Base-by-base conservation (phyloP, 2,113 vertebrate species). In the Neodontobutis hainanensis region DNA sequence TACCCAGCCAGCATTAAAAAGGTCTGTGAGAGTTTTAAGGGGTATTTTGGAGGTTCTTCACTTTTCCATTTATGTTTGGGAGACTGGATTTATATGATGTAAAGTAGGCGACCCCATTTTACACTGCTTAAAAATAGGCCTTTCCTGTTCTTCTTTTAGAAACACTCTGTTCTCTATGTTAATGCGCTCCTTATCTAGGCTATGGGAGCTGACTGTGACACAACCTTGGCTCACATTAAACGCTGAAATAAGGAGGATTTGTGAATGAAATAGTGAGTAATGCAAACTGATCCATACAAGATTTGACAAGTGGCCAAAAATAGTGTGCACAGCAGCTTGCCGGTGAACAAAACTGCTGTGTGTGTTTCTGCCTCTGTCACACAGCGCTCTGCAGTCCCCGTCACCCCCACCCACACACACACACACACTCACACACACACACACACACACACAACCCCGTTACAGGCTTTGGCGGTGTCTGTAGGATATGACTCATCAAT, bases 401-500 rank as follows among this genome's bases (percentile, higher is more conserved):
- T 64, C 55, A 75, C 75, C 65, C 84, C 87, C 84, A n/a, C n/a
- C 82, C 80, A 48, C 38, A 40, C 38, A 40, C 38, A 40, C 38
- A 40, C 38, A 40, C 38, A 40, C 38, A n/a, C 75, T 63, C 84
- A 87, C 84, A 81, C 80, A 45, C 65, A n/a, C n/a, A n/a, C 84
- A 87, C 84, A 82, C 80, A 48, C 55, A 75, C 75, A 68, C 84
- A 87, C 84, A 82, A 78, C 46, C 86, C 84, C 76, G 15, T 66
- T 65, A 80, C 65, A 7, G 59, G 35, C 73, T 71, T 68, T 83
- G 70, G 83, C 74, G 49, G 84, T 84, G 87, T 76, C 84, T 60
- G 62, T 77, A 59, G 61, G 77, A 61, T 70, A 80, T 93, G 92
- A 93, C 86, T 93, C 92, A 93, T 91, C 83, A 45, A 53, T 53